Evolutionary conservation across 2,113 vertebrate genomes (phyloP).

Genomic region (Tautogolabrus adspersus): DNA sequence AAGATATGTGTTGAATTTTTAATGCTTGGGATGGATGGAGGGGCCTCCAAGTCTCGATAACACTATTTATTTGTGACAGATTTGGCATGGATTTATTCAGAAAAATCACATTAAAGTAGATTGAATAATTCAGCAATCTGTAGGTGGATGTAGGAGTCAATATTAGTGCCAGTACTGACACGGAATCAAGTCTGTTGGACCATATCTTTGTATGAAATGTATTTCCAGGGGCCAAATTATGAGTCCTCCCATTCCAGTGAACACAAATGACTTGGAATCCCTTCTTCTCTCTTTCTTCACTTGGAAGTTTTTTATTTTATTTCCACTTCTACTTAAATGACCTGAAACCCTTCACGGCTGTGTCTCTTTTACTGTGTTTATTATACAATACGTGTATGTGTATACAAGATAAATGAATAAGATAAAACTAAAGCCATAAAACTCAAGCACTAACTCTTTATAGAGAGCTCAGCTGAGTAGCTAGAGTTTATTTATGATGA

Average conservation of each 20-base stretch:
- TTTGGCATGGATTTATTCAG: slow-evolving; percentile 20
- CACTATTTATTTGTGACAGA: slow-evolving; percentile 37
- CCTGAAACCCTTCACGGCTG: slow-evolving; percentile 66
- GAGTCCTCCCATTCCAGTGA: slow-evolving; percentile 52
- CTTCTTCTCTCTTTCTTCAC: slow-evolving; percentile 51
- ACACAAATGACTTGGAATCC: slow-evolving; percentile 73
- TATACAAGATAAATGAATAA: slow-evolving; percentile 81
- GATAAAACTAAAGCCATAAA: slow-evolving; percentile 87
- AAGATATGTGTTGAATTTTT: slow-evolving; percentile 23
- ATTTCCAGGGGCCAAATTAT: slow-evolving; percentile 56
- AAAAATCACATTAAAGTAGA: slow-evolving; percentile 20
- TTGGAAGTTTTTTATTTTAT: slow-evolving; percentile 43
- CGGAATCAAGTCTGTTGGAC: slow-evolving; percentile 49
- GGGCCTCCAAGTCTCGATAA: slow-evolving; percentile 69
- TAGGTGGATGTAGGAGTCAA: slow-evolving; percentile 52
- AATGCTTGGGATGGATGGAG: slow-evolving; percentile 7
- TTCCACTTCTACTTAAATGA: slow-evolving; percentile 70
- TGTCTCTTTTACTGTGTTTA: slow-evolving; percentile 80
- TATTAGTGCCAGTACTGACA: slow-evolving; percentile 55
- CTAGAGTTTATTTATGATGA: slow-evolving; percentile 75
- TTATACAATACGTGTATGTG: slow-evolving; percentile 75
- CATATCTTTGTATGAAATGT: slow-evolving; percentile 51
- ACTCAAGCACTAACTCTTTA: slow-evolving; percentile 86
- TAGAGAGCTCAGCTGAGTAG: slow-evolving; percentile 83
- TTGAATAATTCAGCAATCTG: slow-evolving; percentile 35